phyloP scores from a whole-genome alignment of 2,113 vertebrate species.

The Montifringilla adamsi region DNA sequence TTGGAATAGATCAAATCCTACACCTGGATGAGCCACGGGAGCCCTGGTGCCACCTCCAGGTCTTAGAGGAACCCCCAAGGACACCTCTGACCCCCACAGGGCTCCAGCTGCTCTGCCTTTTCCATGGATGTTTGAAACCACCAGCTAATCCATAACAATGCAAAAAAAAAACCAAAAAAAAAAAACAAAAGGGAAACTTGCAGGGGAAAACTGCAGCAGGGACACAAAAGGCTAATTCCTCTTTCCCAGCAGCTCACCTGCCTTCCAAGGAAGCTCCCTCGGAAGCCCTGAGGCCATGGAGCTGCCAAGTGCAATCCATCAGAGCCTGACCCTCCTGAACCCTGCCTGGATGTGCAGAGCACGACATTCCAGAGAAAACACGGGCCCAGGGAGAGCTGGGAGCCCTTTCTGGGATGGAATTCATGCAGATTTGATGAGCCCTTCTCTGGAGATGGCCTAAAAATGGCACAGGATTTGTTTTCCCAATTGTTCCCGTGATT shows the following conservation, averaged over 20 bases:
- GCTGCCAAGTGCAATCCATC: background rate
- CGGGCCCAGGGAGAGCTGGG: background rate
- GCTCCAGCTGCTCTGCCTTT: background rate
- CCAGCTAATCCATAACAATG: background rate
- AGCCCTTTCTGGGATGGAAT: background rate
- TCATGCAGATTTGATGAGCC: background rate
- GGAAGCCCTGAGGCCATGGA: background rate
- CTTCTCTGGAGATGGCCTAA: background rate
- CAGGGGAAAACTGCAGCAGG: background rate
- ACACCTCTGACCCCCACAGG: fast-evolving
- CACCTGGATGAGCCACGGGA: fast-evolving
- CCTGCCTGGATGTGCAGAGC: background rate
- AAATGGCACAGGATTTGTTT: background rate
- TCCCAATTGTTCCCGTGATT: fast-evolving
- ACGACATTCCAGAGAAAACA: background rate
- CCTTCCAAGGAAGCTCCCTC: background rate
- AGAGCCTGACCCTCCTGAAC: background rate
- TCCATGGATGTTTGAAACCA: background rate
- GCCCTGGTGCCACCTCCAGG: background rate
- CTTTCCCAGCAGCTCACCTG: background rate
- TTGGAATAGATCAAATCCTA: fast-evolving
- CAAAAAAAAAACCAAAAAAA: background rate
- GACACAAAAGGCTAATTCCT: background rate
- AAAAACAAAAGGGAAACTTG: background rate
- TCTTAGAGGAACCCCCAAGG: background rate